These are phyloP conservation scores for Ia io DNA, from an alignment of 2,113 vertebrate genomes.

Conservation along the genomic window DNA sequence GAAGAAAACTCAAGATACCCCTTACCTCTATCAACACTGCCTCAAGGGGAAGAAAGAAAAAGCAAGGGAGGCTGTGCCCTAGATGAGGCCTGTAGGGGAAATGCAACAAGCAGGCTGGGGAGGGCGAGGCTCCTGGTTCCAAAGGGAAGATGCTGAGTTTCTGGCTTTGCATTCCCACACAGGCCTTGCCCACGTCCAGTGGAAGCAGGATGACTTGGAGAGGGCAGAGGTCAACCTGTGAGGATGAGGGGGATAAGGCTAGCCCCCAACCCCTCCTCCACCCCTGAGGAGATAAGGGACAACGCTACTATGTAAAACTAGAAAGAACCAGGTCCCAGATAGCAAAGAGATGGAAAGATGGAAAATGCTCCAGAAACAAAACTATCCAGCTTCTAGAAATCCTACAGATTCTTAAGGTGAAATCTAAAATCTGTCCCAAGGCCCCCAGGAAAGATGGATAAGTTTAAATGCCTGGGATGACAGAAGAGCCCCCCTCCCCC, in stretches of 20 bases:
- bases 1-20: conserved; percentile 1
- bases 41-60: not conserved
- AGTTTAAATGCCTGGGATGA: not conserved
- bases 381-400: not conserved
- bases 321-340: conserved; percentile 52
- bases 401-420: not conserved
- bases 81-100: not conserved
- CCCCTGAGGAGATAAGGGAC: conserved; percentile 55
- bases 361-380: conserved; percentile 15
- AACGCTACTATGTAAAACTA: conserved; percentile 43
- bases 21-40: not conserved
- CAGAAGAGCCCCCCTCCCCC: not conserved
- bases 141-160: not conserved
- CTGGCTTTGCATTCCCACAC: not conserved
- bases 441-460: conserved; percentile 5
- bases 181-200: not conserved
- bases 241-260: not conserved
- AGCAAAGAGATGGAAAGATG: conserved; percentile 59
- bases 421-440: conserved; percentile 31
- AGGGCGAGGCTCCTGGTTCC: not conserved
- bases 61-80: not conserved
- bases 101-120: not conserved
- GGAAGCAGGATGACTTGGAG: not conserved
- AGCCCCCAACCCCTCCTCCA: not conserved
- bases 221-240: not conserved